Base-by-base conservation (phyloP, 2,113 vertebrate genomes). In the Porphyrio hochstetteri region DNA sequence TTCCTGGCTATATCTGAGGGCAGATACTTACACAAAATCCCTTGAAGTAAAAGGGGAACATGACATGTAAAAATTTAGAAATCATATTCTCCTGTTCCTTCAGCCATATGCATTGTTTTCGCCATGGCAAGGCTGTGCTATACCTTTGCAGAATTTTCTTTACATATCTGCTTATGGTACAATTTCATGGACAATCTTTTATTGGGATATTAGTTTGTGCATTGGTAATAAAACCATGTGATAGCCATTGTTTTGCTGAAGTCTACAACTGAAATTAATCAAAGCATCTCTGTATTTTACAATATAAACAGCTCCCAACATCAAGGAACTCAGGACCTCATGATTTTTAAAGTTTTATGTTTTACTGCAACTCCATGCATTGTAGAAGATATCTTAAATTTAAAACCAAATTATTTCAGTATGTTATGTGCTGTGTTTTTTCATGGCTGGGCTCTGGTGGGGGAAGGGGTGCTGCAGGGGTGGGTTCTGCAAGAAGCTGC, bases 401-500 rank as follows among this genome's bases (percentile, higher is more conserved):
- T 84, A 48, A 67, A 86, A 64, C 29, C 19, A 82, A 56, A 68
- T 55, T 71, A 29, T 91, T 65, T 91, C 87, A 90, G 28, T 25
- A 38, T 57, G 15, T 27, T 67, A 46, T 46, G 44, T 46, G 44
- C 44, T 46, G 17, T 46, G 19, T 17, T 46, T 46, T 46, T 46
- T 17, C 44, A 46, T 46, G 44, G 44, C 44, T 46, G 44, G 44
- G 17, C 44, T 46, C 44, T 46, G 44, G 44, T 19, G 17, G 44
- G 19, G 44, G 44, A 46, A 46, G 44, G 44, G 44, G 44, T 19
- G 44, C 44, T 9, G 44, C 17, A 46, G 16, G 44, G 44, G 17
- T 46, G 44, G 44, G 44, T 46, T 46, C 44, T 46, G 44, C 44
- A 46, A 46, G 44, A 46, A 46, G 44, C 44, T 18, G 44, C 44